Conservation (phyloP, 2,888 invertebrate genomes). For the Elaeidobius kamerunicus region DNA sequence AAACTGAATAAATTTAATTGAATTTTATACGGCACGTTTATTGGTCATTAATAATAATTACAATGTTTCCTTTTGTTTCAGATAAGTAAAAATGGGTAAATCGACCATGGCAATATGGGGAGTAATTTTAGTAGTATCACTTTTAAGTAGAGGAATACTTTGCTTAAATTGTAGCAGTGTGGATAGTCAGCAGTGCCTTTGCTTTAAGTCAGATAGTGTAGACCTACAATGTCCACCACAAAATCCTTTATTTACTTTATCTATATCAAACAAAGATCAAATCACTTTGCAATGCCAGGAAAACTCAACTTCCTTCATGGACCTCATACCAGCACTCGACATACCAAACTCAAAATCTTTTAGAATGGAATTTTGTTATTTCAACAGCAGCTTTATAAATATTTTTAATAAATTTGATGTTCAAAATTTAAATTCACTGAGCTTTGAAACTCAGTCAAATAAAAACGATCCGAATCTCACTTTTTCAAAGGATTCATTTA, state of each 20-base stretch:
- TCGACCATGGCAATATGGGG: background rate
- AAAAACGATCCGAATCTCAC: background rate
- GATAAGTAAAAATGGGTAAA: constrained; percentile 5
- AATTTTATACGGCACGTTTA: too few species aligned
- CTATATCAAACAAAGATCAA: constrained; percentile 6
- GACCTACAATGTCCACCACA: constrained; percentile 20
- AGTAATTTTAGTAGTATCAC: background rate
- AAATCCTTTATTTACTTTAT: constrained; percentile 12
- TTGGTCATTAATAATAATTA: too few species aligned
- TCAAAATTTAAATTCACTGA: constrained; percentile 33
- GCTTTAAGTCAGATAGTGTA: constrained; percentile 10
- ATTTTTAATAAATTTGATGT: constrained; percentile 53
- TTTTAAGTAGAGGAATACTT: background rate
- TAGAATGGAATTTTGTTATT: constrained; percentile 55
- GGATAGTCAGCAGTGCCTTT: constrained; percentile 5
- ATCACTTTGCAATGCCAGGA: constrained; percentile 15
- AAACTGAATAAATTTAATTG: too few species aligned
- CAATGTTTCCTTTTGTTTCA: constrained; percentile 7
- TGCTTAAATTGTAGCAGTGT: constrained; percentile 4
- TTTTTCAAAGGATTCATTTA: constrained; percentile 23
- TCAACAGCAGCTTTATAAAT: constrained; percentile 51
- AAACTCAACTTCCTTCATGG: constrained; percentile 43
- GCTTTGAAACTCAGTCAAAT: constrained; percentile 17
- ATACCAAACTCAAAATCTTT: constrained; percentile 52
- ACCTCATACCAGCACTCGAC: constrained; percentile 52